Evolutionary conservation across 2,888 invertebrate genomes (phyloP).

Genomic region (Enchytraeus crypticus): DNA sequence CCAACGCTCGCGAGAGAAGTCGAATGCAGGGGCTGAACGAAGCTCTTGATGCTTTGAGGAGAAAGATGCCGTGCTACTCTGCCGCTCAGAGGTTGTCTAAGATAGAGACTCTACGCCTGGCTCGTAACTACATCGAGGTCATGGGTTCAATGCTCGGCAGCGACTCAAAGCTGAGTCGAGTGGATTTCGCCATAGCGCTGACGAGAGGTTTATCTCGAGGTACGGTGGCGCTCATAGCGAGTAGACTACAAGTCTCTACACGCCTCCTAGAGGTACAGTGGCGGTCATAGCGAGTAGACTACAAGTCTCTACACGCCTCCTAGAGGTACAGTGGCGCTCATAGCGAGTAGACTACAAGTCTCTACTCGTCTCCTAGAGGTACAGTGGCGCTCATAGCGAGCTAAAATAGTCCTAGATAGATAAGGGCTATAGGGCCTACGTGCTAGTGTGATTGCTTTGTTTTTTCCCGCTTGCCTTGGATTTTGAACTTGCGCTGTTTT

Average conservation of each 20-base stretch:
- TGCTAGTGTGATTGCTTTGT: too few species aligned
- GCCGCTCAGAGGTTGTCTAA: background rate
- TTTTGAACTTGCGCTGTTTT: too few species aligned
- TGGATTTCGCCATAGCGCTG: background rate
- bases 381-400: background rate
- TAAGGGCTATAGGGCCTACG: too few species aligned
- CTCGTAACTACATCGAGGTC: conserved; percentile 6
- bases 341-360: background rate
- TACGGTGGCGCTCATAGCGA: background rate
- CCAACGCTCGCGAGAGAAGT: conserved; percentile 4
- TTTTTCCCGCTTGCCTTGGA: too few species aligned
- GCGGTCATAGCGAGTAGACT: background rate
- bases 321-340: background rate
- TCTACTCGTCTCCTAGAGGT: conserved; percentile 17
- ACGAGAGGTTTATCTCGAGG: background rate
- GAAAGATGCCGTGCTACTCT: conserved; percentile 4
- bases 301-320: conserved; percentile 19
- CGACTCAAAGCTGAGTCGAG: background rate
- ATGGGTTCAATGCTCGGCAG: background rate
- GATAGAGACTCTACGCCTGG: conserved; percentile 6
- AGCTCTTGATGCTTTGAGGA: conserved; percentile 2
- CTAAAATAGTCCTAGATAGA: too few species aligned
- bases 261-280: conserved; percentile 18
- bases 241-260: background rate
- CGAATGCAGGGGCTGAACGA: conserved; percentile 5